These are phyloP conservation scores for Epinotia nisella DNA, from an alignment of 2,888 invertebrate genomes.

Conservation along the genomic window DNA sequence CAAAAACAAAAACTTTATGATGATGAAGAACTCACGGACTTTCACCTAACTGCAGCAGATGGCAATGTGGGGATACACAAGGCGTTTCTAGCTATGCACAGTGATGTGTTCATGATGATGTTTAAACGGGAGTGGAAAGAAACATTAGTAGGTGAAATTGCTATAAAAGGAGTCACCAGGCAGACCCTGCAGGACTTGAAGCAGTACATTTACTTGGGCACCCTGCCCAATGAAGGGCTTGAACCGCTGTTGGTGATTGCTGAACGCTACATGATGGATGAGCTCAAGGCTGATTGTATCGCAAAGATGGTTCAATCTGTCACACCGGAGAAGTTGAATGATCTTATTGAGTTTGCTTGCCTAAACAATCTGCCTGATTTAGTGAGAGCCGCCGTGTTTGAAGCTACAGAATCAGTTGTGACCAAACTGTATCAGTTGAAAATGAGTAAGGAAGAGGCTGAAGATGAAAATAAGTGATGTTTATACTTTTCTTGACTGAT, in stretches of 20 bases:
- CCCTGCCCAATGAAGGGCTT: constrained; percentile 56
- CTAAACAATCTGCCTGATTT: constrained; percentile 55
- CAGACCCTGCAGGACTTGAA: constrained; percentile 60
- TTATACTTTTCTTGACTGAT: too few relatives aligned
- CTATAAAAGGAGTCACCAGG: constrained; percentile 57
- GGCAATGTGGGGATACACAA: constrained; percentile 62
- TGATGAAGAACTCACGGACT: constrained; percentile 63
- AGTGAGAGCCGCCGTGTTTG: neutral
- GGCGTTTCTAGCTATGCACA: constrained; percentile 60
- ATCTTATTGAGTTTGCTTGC: constrained; percentile 56
- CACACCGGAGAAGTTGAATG: constrained; percentile 52
- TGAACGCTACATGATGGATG: constrained; percentile 63
- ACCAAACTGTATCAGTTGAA: too few relatives aligned
- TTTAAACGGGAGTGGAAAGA: constrained; percentile 63
- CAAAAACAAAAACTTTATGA: constrained; percentile 14
- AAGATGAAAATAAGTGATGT: too few relatives aligned
- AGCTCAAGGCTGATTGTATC: constrained; percentile 61
- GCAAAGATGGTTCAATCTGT: constrained; percentile 54
- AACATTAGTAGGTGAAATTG: constrained; percentile 56
- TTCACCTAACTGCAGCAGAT: constrained; percentile 62
- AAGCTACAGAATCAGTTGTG: too few relatives aligned
- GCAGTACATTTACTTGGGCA: constrained; percentile 60
- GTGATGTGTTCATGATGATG: constrained; percentile 61
- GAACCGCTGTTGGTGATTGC: constrained; percentile 60
- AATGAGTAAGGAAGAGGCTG: too few relatives aligned